phyloP scores from a whole-genome alignment of 2,113 vertebrate species.

The Gymnobelideus leadbeateri region DNA sequence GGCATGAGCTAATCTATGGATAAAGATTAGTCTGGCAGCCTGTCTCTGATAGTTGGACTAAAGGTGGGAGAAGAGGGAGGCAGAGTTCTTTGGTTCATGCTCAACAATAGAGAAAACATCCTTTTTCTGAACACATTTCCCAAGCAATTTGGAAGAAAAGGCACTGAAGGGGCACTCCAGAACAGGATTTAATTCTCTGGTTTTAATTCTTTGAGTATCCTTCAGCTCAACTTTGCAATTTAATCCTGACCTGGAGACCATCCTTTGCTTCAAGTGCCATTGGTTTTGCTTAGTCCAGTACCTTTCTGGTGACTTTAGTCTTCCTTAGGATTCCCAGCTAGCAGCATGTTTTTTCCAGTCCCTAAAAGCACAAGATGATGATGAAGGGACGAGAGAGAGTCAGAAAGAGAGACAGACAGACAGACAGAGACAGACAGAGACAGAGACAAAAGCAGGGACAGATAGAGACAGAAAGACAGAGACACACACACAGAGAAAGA shows the following conservation, averaged over 20 bases:
- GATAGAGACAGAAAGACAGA: background rate
- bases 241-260: conserved; percentile 38
- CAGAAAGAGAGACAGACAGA: too few relatives aligned
- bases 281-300: background rate
- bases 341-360: background rate
- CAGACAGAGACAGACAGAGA: conserved; percentile 1
- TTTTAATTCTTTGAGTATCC: background rate
- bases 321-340: conserved; percentile 28
- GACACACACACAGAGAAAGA: background rate
- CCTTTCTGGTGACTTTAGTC: background rate
- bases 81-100: background rate
- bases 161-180: background rate
- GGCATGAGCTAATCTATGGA: background rate
- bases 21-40: background rate
- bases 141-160: conserved; percentile 18
- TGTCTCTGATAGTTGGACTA: background rate
- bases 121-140: background rate
- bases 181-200: conserved; percentile 24
- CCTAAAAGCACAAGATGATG: conserved; percentile 38
- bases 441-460: background rate
- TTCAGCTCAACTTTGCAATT: conserved; percentile 25
- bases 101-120: background rate
- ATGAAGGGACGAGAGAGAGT: too few relatives aligned
- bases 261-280: background rate
- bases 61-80: background rate